phyloP scores from a whole-genome alignment of 2,113 vertebrate species.

The Pungitius pungitius region DNA sequence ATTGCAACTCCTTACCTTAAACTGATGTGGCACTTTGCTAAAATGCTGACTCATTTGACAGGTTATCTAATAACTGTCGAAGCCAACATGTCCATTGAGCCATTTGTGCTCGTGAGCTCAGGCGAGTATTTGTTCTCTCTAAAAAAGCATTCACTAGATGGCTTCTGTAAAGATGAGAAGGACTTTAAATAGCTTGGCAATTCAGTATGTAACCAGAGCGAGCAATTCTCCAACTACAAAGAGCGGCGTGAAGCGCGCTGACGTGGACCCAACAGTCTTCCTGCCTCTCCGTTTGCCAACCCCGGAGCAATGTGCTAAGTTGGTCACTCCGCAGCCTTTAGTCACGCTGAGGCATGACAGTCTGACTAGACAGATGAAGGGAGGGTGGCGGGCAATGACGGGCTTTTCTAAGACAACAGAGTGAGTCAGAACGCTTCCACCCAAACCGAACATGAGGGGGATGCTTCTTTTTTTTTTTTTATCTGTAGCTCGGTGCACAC shows the following conservation, averaged over 20 bases:
- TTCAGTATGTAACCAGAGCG: background rate
- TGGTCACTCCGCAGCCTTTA: constrained; percentile 63
- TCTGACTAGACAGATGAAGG: constrained; percentile 49
- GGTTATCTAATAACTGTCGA: background rate
- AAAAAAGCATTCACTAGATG: constrained; percentile 1
- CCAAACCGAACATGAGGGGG: background rate
- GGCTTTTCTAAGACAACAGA: too few species aligned
- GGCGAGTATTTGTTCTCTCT: background rate
- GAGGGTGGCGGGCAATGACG: background rate
- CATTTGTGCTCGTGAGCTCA: background rate
- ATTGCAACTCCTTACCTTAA: background rate
- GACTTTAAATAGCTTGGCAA: constrained; percentile 4
- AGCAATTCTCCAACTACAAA: constrained; percentile 18
- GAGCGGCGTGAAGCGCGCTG: constrained; percentile 9
- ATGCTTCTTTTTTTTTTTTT: too few species aligned
- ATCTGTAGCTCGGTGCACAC: constrained; percentile 6
- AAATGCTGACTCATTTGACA: background rate
- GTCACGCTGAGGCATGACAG: constrained; percentile 57
- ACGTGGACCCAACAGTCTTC: constrained; percentile 33
- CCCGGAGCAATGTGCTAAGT: constrained; percentile 53
- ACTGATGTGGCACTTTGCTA: background rate
- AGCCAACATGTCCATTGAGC: background rate
- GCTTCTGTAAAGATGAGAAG: background rate
- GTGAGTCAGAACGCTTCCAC: constrained; percentile 33
- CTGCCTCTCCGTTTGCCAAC: constrained; percentile 37